Evolutionary conservation across 1,140 invertebrate species (phyloP), one percentile per base, ranked within the genome.

Genomic region (Sarcophaga peregrina): DNA sequence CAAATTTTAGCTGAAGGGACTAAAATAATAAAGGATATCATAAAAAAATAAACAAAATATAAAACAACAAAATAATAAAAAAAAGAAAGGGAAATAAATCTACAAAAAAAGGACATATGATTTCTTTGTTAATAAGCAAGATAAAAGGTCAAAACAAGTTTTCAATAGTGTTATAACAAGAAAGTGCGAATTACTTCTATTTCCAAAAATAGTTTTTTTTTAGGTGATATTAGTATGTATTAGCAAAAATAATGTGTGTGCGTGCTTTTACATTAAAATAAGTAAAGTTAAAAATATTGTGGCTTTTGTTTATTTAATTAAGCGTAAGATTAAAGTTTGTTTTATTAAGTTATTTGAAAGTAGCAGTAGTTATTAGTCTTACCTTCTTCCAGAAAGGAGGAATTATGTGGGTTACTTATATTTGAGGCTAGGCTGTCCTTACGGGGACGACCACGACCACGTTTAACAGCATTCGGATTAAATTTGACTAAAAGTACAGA

Each of bases 381-480:
- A 93, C 92, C 93, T 92, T 94, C 93, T 91, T 94, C 90, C 85
- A 91, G 88, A 87, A 91, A 91, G 86, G 90, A 92, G 86, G 90
- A 92, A 91, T 88, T 92, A 88, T 90, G 88, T 85, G 88, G 85
- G 82, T 90, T 86, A 88, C 87, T 90, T 87, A 88, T 85, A 89
- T 90, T 90, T 85, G 88, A 90, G 84, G 85, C 85, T 86, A 89
- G 86, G 85, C 88, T 93, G 86, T 93, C 93, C 87, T 93, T 93
- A 86, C 91, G 91, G 81, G 91, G 92, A 81, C 93, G 91, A 47
- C 93, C 92, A 73, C 92, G 89, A 82, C 92, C 92, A 73, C 92
- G 90, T 85, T 93, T 93, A 90, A 91, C 91, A 83, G 91, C 91
- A 86, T 85, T 90, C 84, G 84, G 82, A 73, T 76, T 83, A 83